Conservation (phyloP, 1,140 invertebrate species). For the Heliconius eleuchia region DNA sequence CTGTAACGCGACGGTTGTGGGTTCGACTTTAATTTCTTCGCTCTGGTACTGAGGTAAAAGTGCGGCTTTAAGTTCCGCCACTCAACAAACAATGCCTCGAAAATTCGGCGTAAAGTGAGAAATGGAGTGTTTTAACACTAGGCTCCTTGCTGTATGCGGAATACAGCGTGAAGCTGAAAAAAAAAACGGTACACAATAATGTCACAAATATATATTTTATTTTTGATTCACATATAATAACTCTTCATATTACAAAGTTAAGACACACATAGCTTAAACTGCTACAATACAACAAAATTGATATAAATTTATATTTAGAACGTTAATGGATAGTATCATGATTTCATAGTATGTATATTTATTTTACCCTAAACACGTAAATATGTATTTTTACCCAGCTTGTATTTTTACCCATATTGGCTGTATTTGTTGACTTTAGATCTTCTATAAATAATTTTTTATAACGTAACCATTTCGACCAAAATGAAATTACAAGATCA, state of each 20-base stretch:
- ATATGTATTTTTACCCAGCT: constrained; percentile 11
- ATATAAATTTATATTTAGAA: constrained; percentile 12
- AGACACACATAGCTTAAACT: constrained; percentile 31
- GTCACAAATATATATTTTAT: constrained; percentile 26
- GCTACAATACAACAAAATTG: constrained; percentile 24
- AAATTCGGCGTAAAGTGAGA: too few relatives aligned
- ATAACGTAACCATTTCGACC: too few relatives aligned
- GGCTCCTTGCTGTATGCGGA: too few relatives aligned
- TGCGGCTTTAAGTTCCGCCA: too few relatives aligned
- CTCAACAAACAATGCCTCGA: too few relatives aligned
- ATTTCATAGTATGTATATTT: constrained; percentile 4
- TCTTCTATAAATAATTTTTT: not conserved
- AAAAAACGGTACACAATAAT: not conserved
- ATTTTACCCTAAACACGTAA: constrained; percentile 9
- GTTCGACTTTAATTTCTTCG: too few relatives aligned
- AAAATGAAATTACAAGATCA: not conserved
- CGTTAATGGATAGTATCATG: not conserved
- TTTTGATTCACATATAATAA: constrained; percentile 21
- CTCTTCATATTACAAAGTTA: constrained; percentile 12
- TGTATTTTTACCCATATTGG: not conserved
- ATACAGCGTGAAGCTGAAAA: too few relatives aligned
- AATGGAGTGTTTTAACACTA: too few relatives aligned
- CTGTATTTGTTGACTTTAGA: not conserved
- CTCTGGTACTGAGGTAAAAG: too few relatives aligned
- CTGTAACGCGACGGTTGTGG: too few relatives aligned